A percentile compares a stretch with the other conserved stretches of the same genome.
phyloP scores from a whole-genome alignment of 2,888 invertebrate species.

The Lochmaea capreae region DNA sequence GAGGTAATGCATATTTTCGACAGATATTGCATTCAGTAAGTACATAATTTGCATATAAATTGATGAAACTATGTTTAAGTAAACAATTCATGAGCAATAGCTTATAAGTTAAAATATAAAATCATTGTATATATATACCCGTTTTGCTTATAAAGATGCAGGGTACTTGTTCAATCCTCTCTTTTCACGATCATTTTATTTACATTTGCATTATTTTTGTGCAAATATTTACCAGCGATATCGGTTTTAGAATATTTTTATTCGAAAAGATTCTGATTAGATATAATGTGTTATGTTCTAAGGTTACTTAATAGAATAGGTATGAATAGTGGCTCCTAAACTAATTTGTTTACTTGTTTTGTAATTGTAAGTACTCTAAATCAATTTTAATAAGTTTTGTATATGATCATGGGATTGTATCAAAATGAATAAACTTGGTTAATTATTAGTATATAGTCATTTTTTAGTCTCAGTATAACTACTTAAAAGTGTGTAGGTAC shows the following conservation, averaged over 20 bases:
- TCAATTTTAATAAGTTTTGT: neutral
- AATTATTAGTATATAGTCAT: neutral
- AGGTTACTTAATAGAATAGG: neutral
- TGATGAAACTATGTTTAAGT: slow-evolving; percentile 1
- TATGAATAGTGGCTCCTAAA: neutral
- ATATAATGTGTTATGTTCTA: neutral
- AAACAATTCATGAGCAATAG: neutral
- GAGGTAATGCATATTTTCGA: slow-evolving; percentile 41
- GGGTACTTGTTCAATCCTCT: neutral
- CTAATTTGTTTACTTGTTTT: slow-evolving; percentile 8
- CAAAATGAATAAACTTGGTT: slow-evolving; percentile 2
- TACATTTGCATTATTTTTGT: neutral
- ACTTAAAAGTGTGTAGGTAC: too few relatives aligned
- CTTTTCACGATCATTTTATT: neutral
- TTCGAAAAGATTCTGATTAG: neutral
- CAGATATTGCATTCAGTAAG: slow-evolving; percentile 45
- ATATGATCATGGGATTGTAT: neutral
- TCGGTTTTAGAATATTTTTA: neutral
- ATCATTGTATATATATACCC: neutral
- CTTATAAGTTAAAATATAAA: neutral
- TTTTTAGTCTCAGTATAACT: neutral
- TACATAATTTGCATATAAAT: slow-evolving; percentile 21
- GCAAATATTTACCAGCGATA: neutral
- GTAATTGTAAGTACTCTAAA: neutral
- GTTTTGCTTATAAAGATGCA: neutral